These are phyloP conservation scores for Cygnus buccinator DNA, from an alignment of 2,113 vertebrate genomes.

Conservation along the genomic window DNA sequence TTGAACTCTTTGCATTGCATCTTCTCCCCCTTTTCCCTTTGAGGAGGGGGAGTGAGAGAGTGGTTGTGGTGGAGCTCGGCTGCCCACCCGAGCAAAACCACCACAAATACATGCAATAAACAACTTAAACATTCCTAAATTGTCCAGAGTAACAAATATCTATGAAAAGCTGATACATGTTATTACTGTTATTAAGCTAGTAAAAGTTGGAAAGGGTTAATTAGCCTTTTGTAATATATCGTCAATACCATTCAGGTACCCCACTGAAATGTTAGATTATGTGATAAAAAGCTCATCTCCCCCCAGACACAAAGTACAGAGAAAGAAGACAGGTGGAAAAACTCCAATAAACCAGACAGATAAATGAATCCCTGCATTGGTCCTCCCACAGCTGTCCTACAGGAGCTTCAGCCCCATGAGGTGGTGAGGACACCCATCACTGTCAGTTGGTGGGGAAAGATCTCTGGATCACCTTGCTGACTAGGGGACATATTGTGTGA, in stretches of 20 bases:
- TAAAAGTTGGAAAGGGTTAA: background rate
- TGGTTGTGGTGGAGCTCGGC: no score
- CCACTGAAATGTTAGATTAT: background rate
- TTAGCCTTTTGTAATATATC: background rate
- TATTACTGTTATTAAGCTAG: background rate
- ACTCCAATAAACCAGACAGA: background rate
- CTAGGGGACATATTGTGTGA: no score
- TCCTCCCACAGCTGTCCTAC: background rate
- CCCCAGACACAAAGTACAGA: background rate
- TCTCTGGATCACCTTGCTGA: no score
- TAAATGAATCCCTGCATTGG: background rate
- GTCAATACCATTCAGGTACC: background rate
- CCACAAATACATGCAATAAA: background rate
- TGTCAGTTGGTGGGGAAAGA: background rate
- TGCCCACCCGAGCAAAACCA: no score
- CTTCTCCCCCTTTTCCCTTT: no score
- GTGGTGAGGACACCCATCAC: background rate
- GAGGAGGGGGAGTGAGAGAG: no score
- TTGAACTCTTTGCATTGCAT: no score
- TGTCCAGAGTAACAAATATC: background rate
- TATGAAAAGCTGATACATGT: background rate
- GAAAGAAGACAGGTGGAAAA: no score
- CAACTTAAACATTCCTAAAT: background rate
- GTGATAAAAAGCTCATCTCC: background rate
- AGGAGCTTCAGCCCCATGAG: background rate